Evolutionary conservation across 2,797 vertebrate species (phyloP).

Genomic region (Muscicapa comitata): DNA sequence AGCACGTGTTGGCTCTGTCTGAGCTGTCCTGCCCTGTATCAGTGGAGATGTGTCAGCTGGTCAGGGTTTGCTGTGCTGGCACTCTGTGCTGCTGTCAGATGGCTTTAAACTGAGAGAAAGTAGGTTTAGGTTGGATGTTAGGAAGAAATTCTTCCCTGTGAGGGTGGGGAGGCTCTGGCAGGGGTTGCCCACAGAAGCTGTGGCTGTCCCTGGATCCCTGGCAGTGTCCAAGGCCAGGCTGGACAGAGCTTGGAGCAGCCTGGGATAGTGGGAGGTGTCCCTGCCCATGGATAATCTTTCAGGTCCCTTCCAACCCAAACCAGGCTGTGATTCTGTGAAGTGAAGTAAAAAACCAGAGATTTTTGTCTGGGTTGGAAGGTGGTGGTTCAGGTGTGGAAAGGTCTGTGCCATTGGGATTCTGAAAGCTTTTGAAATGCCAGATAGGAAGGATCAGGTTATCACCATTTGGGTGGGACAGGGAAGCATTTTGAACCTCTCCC

Average conservation of each 20-base stretch:
- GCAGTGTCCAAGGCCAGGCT: neutral
- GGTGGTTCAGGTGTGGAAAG: neutral
- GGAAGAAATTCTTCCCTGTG: neutral
- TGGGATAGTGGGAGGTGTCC: neutral
- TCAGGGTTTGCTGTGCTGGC: constrained; percentile 22
- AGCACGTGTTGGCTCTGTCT: constrained; percentile 41
- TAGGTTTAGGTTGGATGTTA: neutral
- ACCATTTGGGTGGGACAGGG: neutral
- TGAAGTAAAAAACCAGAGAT: neutral
- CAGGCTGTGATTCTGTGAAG: too few species aligned
- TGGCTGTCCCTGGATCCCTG: neutral
- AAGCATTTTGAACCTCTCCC: neutral
- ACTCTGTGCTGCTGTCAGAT: neutral
- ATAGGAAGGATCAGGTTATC: neutral
- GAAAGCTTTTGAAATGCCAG: neutral
- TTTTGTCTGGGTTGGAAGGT: neutral
- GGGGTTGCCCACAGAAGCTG: neutral
- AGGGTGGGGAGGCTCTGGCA: neutral
- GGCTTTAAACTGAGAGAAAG: neutral
- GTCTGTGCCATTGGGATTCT: rapidly evolving
- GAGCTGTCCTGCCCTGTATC: constrained; percentile 40
- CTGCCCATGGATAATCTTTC: neutral
- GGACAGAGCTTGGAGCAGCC: rapidly evolving
- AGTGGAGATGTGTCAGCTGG: constrained; percentile 41
- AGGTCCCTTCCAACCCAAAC: neutral